Evolutionary conservation across 2,888 invertebrate species (phyloP), one percentile per base, ranked within the genome.

Genomic region (Sarcophaga carnaria): DNA sequence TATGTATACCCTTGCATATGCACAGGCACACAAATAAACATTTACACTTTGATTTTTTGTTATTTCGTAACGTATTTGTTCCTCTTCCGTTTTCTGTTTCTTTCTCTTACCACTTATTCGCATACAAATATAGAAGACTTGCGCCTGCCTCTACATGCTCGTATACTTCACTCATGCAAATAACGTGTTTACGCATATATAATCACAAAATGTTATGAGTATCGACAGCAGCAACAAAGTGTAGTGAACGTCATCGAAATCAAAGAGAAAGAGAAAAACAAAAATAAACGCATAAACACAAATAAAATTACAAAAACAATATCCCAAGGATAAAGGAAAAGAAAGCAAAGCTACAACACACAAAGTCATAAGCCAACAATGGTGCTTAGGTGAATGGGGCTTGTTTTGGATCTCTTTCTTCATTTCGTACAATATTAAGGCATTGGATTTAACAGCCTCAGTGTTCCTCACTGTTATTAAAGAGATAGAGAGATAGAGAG

Each of bases 111-210:
- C 37, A 37, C 2, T 37, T 37, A 37, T 37, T 37, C 8, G 54
- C 60, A 70, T 22, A 54, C 6, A n/a, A 25, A 22, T 12, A n/a
- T n/a, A 22, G 20, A 75, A 59, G 17, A 14, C 12, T 4, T 27
- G 27, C 27, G 3, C 27, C 4, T 27, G 3, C 27, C 4, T 27
- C 3, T 27, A 27, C 27, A 27, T 59, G 1, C 17, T 14, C 27
- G 14, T 71, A 12, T 14, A 12, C 60, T 72, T 5, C 20, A 54
- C 45, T 49, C 27, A 27, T 47, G 59, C 80, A 72, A 77, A 81
- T 59, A 78, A 67, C 70, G 64, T 82, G 78, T 66, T 85, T 71
- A 78, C 75, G 85, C 78, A 82, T 82, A 79, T 59, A 71, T 75
- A 76, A 79, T 63, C 78, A 78, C n/a, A 11, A 63, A 37, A 37